Evolutionary conservation across 2,113 vertebrate genomes (phyloP), one percentile per base, ranked within the genome.

Genomic region (Erpornis zantholeuca): DNA sequence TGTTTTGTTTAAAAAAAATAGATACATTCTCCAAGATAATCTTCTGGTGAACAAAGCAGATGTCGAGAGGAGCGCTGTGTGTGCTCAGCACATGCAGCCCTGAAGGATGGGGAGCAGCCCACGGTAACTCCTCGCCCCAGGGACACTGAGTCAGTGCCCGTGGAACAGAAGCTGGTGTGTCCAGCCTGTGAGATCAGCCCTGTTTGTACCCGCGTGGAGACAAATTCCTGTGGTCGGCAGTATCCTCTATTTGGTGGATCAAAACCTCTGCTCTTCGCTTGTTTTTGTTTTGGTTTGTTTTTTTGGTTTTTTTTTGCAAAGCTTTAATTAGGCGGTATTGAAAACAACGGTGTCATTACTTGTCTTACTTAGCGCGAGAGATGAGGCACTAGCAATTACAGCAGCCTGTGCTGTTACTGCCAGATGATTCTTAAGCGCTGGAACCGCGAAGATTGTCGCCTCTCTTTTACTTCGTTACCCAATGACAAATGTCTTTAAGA

Each of bases 1-100:
- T 29, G 3, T 42, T 69, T 23, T 38, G 13, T 64, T 36, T 21
- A 3, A 33, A 38, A 33, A 38, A 60, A 40, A 15, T 8, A 31
- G n/a, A 42, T 45, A 6, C 1, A 0, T 28, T 33, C 7, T 14
- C 6, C 14, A 6, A 0, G 38, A 3, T 15, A 1, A 2, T 18
- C 5, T n/a, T 63, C 24, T 16, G 13, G 3, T 33, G 16, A 87
- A 17, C 31, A 35, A 19, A 61, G 56, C 11, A 15, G 20, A 8
- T 25, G 2, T 31, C 10, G 49, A 22, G 22, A 45, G 38, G 38
- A 64, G 36, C 7, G 0, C 0, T 40, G 22, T 69, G 16, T 42
- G 16, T 42, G 61, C 65, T 44, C 29, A 19, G 82, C 75, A 10
- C 12, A 0, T 2, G 44, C n/a, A 5, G 7, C 19, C 7, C 44